These are phyloP conservation scores for Tryphoninae sp. DNA, from an alignment of 2,888 invertebrate species.

Conservation along the genomic window DNA sequence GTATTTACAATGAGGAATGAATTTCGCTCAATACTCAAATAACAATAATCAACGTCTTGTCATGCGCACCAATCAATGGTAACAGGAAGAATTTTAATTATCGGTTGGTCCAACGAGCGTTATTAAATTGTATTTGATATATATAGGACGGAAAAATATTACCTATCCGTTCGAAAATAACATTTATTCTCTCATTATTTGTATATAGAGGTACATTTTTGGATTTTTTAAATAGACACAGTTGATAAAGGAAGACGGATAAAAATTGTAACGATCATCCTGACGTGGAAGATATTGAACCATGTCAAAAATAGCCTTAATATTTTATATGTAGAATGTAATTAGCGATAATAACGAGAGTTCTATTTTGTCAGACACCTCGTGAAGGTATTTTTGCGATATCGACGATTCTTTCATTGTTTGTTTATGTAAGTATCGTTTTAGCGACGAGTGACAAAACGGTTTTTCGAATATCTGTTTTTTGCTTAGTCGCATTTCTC, in stretches of 20 bases:
- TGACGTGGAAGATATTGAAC: background rate
- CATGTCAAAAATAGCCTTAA: background rate
- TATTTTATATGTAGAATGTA: background rate
- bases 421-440: background rate
- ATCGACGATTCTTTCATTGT: background rate
- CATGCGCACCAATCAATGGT: background rate
- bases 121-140: background rate
- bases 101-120: background rate
- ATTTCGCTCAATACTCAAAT: no score
- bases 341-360: background rate
- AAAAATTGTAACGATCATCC: no score
- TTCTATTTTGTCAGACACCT: no score
- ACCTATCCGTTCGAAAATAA: background rate
- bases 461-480: background rate
- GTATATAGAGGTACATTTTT: no score
- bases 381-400: no score
- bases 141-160: background rate
- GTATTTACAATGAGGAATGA: no score
- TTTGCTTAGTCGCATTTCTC: background rate
- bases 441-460: background rate
- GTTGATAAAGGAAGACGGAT: no score
- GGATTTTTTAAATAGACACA: no score
- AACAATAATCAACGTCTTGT: background rate
- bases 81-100: background rate
- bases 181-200: background rate